A percentile compares a stretch with the other conserved stretches of the same genome.
Conservation (phyloP, 2,113 vertebrate species). For the Cairina moschata region DNA sequence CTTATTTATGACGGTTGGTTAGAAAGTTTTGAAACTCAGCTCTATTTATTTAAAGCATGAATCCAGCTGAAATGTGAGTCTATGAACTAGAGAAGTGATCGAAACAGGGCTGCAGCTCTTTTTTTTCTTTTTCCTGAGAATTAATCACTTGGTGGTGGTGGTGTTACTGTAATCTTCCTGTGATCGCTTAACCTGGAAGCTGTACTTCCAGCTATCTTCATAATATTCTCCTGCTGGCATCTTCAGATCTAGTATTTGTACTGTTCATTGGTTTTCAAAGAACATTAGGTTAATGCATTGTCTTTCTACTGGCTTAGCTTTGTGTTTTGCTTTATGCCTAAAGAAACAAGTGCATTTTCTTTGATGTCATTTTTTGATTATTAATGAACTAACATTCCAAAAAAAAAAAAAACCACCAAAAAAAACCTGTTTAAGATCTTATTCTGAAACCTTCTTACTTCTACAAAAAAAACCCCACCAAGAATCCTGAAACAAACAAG, state of each 20-base stretch:
- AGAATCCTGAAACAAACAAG: not conserved
- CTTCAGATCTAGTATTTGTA: constrained; percentile 40
- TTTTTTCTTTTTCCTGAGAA: not conserved
- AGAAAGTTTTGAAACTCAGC: constrained; percentile 40
- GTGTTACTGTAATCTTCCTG: constrained; percentile 20
- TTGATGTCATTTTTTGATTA: constrained; percentile 44
- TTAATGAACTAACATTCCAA: not conserved
- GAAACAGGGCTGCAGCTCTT: constrained; percentile 22
- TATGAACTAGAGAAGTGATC: constrained; percentile 35
- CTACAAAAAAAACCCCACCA: not conserved
- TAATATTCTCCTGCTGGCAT: constrained; percentile 14
- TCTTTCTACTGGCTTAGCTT: constrained; percentile 1
- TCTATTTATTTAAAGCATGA: constrained; percentile 48
- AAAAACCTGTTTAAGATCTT: not conserved
- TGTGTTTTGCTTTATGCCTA: constrained; percentile 38
- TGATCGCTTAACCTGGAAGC: constrained; percentile 41
- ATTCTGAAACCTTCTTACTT: not conserved
- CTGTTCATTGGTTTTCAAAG: constrained; percentile 22
- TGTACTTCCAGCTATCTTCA: constrained; percentile 14
- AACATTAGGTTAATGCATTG: not conserved
- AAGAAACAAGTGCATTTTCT: constrained; percentile 24
- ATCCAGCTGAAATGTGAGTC: constrained; percentile 38
- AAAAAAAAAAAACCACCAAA: not conserved
- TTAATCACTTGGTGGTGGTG: constrained; percentile 15
- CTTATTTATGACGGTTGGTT: constrained; percentile 43